These are phyloP conservation scores for Pentamera pediparva DNA, from an alignment of 53 echinoderm and acorn worm genomes.

Conservation along the genomic window DNA sequence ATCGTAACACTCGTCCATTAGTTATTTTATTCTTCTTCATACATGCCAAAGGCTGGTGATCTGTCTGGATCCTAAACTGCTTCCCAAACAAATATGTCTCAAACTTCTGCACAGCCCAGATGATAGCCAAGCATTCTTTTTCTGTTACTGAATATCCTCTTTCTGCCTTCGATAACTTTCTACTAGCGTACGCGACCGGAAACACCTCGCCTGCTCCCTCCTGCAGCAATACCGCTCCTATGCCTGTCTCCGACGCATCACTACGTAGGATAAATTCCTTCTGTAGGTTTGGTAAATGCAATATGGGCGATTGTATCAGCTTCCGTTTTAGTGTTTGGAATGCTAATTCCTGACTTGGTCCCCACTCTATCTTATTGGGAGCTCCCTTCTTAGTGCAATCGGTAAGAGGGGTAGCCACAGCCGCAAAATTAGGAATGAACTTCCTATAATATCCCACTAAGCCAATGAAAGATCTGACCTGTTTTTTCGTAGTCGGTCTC, in stretches of 20 bases:
- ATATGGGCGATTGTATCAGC: not conserved
- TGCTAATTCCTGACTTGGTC: not conserved
- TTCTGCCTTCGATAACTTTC: not conserved
- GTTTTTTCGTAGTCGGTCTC: constrained; percentile 49
- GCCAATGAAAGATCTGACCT: constrained; percentile 3
- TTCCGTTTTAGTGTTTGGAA: not conserved
- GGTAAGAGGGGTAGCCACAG: not conserved
- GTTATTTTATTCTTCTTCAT: not conserved
- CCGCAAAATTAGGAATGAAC: not conserved
- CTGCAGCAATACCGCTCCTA: not conserved
- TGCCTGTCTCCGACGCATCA: not conserved
- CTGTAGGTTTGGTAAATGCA: not conserved
- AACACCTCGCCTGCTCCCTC: not conserved
- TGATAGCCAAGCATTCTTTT: no score
- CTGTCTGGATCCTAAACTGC: not conserved
- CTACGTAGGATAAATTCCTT: not conserved
- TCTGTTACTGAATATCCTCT: no score
- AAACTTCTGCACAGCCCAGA: not conserved
- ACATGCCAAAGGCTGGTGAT: not conserved
- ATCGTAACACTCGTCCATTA: no score
- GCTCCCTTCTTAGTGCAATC: constrained; percentile 2
- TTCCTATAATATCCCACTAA: not conserved
- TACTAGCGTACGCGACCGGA: not conserved
- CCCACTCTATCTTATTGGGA: not conserved
- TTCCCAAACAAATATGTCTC: not conserved